Evolutionary conservation across 92 coral and sea anemone species (phyloP).

Genomic region (Zoanthus sansibaricus): DNA sequence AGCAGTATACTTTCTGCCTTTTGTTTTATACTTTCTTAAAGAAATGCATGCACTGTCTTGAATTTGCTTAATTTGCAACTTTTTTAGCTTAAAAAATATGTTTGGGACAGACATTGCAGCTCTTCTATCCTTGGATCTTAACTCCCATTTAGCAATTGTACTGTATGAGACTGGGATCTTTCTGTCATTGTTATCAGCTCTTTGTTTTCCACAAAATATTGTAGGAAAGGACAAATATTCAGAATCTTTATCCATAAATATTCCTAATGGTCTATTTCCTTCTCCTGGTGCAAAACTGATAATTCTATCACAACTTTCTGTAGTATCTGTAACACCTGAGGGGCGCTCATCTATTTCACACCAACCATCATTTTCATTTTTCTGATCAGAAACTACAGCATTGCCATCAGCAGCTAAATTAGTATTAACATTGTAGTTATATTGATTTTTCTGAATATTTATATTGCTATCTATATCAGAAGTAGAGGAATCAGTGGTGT

Average conservation of each 20-base stretch:
- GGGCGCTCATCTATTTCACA: constrained; percentile 73
- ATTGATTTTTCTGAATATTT: not conserved
- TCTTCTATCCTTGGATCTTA: constrained; percentile 77
- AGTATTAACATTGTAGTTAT: not conserved
- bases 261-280: constrained; percentile 76
- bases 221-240: constrained; percentile 72
- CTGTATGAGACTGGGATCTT: constrained; percentile 69
- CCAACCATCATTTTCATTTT: constrained; percentile 54
- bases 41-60: no score
- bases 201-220: constrained; percentile 73
- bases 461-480: no score
- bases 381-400: not conserved
- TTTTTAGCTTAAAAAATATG: no score
- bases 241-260: constrained; percentile 64
- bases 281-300: constrained; percentile 80
- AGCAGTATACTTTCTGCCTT: no score
- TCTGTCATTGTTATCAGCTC: constrained; percentile 73
- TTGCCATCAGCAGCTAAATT: not conserved
- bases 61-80: no score
- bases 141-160: constrained; percentile 74
- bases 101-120: not conserved
- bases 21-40: no score
- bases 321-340: constrained; percentile 70
- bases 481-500: not conserved
- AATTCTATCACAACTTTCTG: constrained; percentile 61